Evolutionary conservation across 2,888 invertebrate species (phyloP), one percentile per base, ranked within the genome.

Genomic region (Laothoe populi): DNA sequence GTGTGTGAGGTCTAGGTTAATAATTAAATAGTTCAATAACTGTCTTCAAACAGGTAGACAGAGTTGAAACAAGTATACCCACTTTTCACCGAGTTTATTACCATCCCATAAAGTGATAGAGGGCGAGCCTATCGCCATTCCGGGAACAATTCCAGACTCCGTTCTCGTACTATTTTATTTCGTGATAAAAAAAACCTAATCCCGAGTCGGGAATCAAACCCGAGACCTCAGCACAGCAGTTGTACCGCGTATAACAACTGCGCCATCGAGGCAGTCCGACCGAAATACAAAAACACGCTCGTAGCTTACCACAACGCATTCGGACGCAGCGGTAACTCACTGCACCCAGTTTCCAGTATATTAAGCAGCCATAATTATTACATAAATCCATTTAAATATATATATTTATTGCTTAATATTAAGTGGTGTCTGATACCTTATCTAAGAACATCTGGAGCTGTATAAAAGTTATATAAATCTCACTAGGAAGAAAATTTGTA

Each of bases 271-370:
- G 16, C 16, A 57, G 16, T 19, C 3, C n/a, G n/a, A n/a, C n/a
- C n/a, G n/a, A n/a, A n/a, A n/a, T n/a, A 8, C 26, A 26, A 26
- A 26, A 31, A 19, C 13, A 40, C 8, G 21, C 26, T 21, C 48
- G 21, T 19, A 60, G 70, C 77, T 60, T 82, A 81, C 81, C 72
- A n/a, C 68, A 59, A 42, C 44, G 69, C 80, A 10, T 42, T 69
- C 64, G 59, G 62, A 67, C 40, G 24, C 19, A 40, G 48, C 67
- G 71, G 73, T 78, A 76, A 75, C 77, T 77, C 76, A 78, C 72
- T 72, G 81, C 78, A 69, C 75, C 79, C 75, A 81, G 82, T 81
- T 82, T 79, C 77, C 72, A 65, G 81, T 73, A 80, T 83, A 81
- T 70, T 81, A 77, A 80, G 71, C 69, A 77, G 70, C 67, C 66